Evolutionary conservation across 1,140 invertebrate genomes (phyloP).

Genomic region (Drosophila neocordata): DNA sequence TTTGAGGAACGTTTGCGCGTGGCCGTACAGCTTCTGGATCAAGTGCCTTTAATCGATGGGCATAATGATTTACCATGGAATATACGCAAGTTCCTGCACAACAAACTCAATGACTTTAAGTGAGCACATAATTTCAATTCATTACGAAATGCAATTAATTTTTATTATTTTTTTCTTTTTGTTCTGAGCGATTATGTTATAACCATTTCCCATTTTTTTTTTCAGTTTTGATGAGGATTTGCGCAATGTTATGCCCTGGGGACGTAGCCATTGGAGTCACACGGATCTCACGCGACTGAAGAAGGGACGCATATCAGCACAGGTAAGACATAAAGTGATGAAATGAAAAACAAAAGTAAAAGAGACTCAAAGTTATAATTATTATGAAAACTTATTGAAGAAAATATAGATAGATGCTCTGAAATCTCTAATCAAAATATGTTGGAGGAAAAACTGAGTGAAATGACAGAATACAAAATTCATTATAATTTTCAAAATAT

Average conservation of each 20-base stretch:
- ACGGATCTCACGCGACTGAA: constrained; percentile 92
- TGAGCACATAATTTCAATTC: constrained; percentile 69
- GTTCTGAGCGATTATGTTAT: constrained; percentile 36
- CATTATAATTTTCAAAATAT: no score
- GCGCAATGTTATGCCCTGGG: constrained; percentile 89
- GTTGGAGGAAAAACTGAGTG: no score
- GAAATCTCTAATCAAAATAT: no score
- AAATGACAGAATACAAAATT: no score
- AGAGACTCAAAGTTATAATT: constrained; percentile 18
- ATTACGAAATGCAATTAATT: constrained; percentile 56
- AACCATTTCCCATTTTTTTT: background rate
- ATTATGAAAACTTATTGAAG: constrained; percentile 6
- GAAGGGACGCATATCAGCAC: constrained; percentile 91
- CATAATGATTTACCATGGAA: constrained; percentile 97
- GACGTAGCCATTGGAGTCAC: constrained; percentile 90
- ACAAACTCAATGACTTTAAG: constrained; percentile 92
- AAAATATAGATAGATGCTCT: background rate
- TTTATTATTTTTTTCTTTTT: constrained; percentile 9
- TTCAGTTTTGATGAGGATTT: constrained; percentile 87
- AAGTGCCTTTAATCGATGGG: constrained; percentile 88
- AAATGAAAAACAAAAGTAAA: background rate
- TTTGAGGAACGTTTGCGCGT: constrained; percentile 87
- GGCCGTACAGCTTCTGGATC: constrained; percentile 85
- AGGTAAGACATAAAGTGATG: constrained; percentile 85
- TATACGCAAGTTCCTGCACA: constrained; percentile 93